Evolutionary conservation across 2,113 vertebrate species (phyloP), one percentile per base, ranked within the genome.

Genomic region (Pimephales promelas): DNA sequence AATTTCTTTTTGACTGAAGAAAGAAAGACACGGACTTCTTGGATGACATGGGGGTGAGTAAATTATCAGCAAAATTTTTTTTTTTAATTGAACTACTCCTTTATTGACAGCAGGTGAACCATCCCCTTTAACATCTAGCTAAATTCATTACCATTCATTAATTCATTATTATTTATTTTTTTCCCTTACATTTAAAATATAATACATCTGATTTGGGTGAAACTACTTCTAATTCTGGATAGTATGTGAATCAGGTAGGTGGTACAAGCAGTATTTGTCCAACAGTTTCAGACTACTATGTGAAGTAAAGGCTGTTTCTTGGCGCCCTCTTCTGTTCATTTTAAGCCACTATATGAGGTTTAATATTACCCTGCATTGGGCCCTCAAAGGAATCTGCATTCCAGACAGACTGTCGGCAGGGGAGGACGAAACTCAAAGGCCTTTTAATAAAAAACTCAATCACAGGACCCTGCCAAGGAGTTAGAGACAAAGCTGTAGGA

Each of bases 351-450:
- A 6, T 34, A 20, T 22, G 18, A 13, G 11, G 26, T 26, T n/a
- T 54, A 75, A 31, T 75, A 72, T 72, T n/a, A 26, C 40, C 40
- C 43, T 45, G 22, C 22, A 3, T 45, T 14, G 40, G 68, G 68
- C 5, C 22, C 40, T 24, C 68, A n/a, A 71, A 45, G 5, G 24
- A 0, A n/a, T 72, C 68, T 72, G n/a, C 68, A 72, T 72, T 11
- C 73, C 49, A 77, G 74, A 77, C 74, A 77, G 28, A 36, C 54
- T 40, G 74, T 59, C 74, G 57, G 73, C 73, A 76, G 40, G 40
- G 40, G 28, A 47, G 18, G 18, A 34, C 5, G 26, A 14, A 24
- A 45, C 26, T 49, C 71, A 40, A 70, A 43, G 34, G 34, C 1
- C 4, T 11, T 45, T 45, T 24, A 72, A 72, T 71, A 10, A 45